Evolutionary conservation across 1,140 invertebrate genomes (phyloP).

Genomic region (Laupala kohalensis): DNA sequence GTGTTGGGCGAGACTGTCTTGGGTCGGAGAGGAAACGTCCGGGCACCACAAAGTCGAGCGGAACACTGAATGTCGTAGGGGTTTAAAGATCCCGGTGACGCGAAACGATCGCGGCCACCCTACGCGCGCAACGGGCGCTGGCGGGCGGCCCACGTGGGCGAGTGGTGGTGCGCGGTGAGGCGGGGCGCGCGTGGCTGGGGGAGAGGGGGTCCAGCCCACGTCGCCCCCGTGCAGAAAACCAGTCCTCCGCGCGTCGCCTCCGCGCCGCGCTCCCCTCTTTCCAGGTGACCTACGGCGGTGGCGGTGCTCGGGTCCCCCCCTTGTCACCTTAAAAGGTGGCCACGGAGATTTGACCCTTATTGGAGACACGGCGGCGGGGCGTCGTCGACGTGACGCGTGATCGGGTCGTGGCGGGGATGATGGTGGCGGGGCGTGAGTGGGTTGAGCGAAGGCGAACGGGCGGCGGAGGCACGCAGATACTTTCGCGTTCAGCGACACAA

Average conservation of each 20-base stretch:
- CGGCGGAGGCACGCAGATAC: too few species aligned
- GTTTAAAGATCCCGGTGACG: not conserved
- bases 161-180: not conserved
- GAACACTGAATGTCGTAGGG: not conserved
- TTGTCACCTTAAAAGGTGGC: constrained; percentile 15
- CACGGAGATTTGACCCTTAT: constrained; percentile 9
- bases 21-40: not conserved
- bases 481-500: too few species aligned
- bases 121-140: too few species aligned
- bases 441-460: too few species aligned
- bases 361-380: constrained; percentile 6
- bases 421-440: too few species aligned
- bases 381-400: constrained; percentile 2
- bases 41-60: not conserved
- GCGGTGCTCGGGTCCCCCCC: not conserved
- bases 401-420: not conserved
- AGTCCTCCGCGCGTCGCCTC: not conserved
- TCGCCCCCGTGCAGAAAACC: constrained; percentile 1
- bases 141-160: not conserved
- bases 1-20: not conserved
- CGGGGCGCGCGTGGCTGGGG: not conserved
- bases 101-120: not conserved
- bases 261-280: not conserved
- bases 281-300: not conserved
- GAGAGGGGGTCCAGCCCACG: not conserved